Conservation (phyloP, 1,140 invertebrate species). For the Gonioctena quinquepunctata region DNA sequence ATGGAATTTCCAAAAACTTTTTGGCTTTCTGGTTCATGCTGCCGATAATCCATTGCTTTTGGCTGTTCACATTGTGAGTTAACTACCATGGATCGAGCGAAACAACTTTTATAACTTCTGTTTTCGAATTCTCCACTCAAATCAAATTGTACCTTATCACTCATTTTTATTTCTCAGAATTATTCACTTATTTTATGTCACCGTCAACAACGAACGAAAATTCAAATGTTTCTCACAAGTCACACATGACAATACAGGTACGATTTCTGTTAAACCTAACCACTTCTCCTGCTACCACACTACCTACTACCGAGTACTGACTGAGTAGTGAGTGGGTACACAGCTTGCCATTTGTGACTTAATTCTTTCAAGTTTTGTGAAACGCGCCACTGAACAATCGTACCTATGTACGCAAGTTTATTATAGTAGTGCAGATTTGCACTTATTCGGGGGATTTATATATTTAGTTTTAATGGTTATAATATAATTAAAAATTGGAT, state of each 20-base stretch:
- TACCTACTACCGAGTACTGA: not conserved
- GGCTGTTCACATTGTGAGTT: conserved; percentile 44
- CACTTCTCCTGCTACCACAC: not conserved
- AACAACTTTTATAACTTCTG: conserved; percentile 47
- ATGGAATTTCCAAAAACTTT: not conserved
- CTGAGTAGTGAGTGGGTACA: too few relatives aligned
- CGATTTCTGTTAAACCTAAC: not conserved
- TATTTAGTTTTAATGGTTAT: too few relatives aligned
- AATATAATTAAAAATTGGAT: too few relatives aligned
- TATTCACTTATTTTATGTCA: too few relatives aligned
- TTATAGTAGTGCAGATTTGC: too few relatives aligned
- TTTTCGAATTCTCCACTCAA: conserved; percentile 34
- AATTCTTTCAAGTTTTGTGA: not conserved
- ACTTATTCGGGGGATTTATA: too few relatives aligned
- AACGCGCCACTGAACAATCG: conserved; percentile 1
- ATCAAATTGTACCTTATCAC: conserved; percentile 12
- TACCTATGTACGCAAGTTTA: not conserved
- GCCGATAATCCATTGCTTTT: conserved; percentile 21
- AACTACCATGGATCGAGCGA: conserved; percentile 46
- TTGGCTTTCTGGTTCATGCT: not conserved
- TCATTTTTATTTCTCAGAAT: not conserved
- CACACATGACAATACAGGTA: not conserved
- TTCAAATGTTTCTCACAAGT: not conserved
- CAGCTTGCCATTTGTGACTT: too few relatives aligned
- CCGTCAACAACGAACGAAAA: not conserved